Percentiles rank a stretch among this genome's conserved stretches.
These are phyloP conservation scores for Psettodes erumei DNA, from an alignment of 2,113 vertebrate species.

Conservation along the genomic window DNA sequence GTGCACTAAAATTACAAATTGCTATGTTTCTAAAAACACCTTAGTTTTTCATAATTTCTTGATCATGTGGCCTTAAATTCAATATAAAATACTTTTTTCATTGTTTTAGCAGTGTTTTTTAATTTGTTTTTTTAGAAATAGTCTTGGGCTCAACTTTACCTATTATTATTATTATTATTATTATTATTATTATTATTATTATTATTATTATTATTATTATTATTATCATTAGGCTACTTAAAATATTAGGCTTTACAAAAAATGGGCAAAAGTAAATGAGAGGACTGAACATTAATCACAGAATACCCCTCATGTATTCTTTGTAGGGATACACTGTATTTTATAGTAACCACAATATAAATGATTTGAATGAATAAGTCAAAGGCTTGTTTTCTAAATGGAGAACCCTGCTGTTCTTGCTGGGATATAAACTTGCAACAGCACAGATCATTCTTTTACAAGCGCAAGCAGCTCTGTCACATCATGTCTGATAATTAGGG, in stretches of 20 bases:
- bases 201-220: no score
- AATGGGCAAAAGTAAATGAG: background rate
- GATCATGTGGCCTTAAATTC: no score
- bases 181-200: no score
- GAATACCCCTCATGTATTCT: background rate
- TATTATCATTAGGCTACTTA: no score
- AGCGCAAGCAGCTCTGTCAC: background rate
- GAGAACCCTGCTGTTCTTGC: background rate
- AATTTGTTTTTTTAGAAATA: no score
- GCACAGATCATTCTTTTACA: background rate
- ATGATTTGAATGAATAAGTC: background rate
- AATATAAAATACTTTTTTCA: no score
- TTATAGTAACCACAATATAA: background rate
- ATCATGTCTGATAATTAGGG: background rate
- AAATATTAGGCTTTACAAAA: no score
- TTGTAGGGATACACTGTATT: background rate
- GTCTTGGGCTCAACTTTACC: no score
- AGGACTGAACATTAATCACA: background rate
- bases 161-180: no score
- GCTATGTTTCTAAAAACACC: constrained; percentile 5
- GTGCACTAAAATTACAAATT: background rate
- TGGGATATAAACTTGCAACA: background rate
- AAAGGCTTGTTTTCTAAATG: background rate
- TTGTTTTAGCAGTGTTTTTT: no score
- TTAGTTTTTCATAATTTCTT: background rate